Conservation (phyloP, 2,888 invertebrate genomes). For the Erpobdella octoculata region DNA sequence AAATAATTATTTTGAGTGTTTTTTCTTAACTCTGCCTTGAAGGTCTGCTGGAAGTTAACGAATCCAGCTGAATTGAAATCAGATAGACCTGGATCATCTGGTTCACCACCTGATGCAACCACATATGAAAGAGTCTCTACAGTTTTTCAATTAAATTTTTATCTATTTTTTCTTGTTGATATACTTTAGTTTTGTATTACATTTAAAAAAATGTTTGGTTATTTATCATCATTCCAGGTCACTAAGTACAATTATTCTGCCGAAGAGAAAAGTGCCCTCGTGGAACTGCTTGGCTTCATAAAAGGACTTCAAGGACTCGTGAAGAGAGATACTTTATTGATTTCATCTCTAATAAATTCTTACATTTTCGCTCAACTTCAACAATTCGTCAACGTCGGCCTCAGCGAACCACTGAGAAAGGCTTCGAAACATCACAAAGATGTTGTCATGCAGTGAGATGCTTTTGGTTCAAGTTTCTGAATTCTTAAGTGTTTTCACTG, state of each 20-base stretch:
- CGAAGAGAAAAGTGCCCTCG: conserved; percentile 91
- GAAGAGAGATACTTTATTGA: conserved; percentile 92
- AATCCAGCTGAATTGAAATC: conserved; percentile 13
- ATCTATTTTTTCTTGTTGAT: background rate
- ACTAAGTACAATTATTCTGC: conserved; percentile 93
- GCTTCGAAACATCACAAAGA: conserved; percentile 96
- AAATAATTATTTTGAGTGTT: too few species aligned
- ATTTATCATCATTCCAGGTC: conserved; percentile 57
- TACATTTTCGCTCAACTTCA: conserved; percentile 92
- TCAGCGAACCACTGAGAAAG: conserved; percentile 85
- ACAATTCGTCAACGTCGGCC: conserved; percentile 79
- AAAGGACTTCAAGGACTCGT: conserved; percentile 84
- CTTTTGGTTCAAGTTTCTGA: background rate
- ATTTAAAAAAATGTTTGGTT: background rate
- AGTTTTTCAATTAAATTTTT: background rate
- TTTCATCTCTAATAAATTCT: conserved; percentile 75
- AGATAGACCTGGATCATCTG: background rate
- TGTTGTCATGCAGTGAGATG: conserved; percentile 51
- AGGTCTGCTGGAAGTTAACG: conserved; percentile 23
- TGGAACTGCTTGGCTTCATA: conserved; percentile 97
- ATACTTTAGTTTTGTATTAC: background rate
- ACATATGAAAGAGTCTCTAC: conserved; percentile 19
- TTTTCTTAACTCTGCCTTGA: background rate
- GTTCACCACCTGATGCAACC: conserved; percentile 11
- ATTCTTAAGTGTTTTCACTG: too few species aligned